These are phyloP conservation scores for Myioborus miniatus DNA, from an alignment of 2,797 vertebrate genomes.

Conservation along the genomic window DNA sequence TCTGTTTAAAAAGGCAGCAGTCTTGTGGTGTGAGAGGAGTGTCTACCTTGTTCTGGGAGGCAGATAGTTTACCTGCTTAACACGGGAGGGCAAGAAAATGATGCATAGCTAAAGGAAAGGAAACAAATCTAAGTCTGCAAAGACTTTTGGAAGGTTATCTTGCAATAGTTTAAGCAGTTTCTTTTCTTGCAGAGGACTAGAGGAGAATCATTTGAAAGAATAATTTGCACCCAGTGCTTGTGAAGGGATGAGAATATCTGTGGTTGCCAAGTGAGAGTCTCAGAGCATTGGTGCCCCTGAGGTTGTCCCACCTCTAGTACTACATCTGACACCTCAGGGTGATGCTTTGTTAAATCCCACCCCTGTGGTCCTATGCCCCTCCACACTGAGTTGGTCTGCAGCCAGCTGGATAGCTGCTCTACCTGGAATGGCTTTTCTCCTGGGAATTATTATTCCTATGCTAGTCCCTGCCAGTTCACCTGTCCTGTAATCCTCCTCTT, in stretches of 20 bases:
- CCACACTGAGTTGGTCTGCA: accelerated
- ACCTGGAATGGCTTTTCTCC: not conserved
- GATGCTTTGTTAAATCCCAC: not conserved
- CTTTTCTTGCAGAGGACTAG: not conserved
- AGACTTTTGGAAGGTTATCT: not conserved
- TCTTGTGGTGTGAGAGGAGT: not conserved
- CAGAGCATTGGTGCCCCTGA: accelerated
- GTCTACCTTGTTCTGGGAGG: not conserved
- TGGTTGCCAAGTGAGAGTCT: not conserved
- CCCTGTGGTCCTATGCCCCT: accelerated
- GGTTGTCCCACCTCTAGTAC: not conserved
- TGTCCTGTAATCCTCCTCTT: not conserved
- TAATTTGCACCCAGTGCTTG: not conserved
- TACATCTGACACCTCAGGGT: not conserved
- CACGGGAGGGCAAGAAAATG: not conserved
- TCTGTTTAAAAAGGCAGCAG: not conserved
- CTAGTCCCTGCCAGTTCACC: not conserved
- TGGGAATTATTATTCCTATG: not conserved
- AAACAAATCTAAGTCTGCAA: not conserved
- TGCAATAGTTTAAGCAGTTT: not conserved
- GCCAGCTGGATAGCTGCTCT: not conserved
- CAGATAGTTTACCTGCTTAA: not conserved
- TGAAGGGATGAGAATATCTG: not conserved
- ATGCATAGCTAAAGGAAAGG: not conserved
- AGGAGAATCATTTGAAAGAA: not conserved